These are phyloP conservation scores for Melopsittacus undulatus DNA, from an alignment of 2,797 vertebrate species.

Conservation along the genomic window DNA sequence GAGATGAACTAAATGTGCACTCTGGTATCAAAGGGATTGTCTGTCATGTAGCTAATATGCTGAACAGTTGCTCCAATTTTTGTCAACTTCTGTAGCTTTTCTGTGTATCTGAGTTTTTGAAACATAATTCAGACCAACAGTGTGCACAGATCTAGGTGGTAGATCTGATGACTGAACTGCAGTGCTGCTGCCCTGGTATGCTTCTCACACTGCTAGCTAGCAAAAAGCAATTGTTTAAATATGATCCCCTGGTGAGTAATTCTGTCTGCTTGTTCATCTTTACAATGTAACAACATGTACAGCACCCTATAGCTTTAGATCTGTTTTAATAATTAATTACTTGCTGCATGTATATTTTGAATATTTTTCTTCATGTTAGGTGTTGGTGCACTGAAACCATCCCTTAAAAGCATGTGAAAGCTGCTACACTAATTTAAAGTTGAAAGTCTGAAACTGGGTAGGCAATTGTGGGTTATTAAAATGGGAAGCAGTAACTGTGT, in stretches of 20 bases:
- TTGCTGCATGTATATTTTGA: not conserved
- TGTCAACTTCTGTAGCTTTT: not conserved
- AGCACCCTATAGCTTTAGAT: not conserved
- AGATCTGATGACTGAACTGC: not conserved
- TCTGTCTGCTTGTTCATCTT: not conserved
- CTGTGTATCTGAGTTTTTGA: not conserved
- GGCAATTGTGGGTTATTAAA: not conserved
- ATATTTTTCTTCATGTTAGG: not conserved
- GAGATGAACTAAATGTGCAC: not conserved
- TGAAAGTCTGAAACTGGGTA: not conserved
- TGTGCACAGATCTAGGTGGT: fast-evolving
- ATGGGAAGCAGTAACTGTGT: not conserved
- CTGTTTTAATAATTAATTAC: not conserved
- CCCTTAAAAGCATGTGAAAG: not conserved
- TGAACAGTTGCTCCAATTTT: not conserved
- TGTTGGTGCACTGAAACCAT: fast-evolving
- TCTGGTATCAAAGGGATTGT: not conserved
- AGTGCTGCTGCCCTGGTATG: not conserved
- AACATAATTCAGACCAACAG: fast-evolving
- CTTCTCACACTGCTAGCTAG: not conserved
- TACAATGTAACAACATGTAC: not conserved
- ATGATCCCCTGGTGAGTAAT: not conserved
- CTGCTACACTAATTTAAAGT: not conserved
- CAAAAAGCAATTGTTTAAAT: not conserved
- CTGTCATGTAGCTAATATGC: not conserved